Evolutionary conservation across 1,140 invertebrate genomes (phyloP).

Genomic region (Meloidogyne hapla): DNA sequence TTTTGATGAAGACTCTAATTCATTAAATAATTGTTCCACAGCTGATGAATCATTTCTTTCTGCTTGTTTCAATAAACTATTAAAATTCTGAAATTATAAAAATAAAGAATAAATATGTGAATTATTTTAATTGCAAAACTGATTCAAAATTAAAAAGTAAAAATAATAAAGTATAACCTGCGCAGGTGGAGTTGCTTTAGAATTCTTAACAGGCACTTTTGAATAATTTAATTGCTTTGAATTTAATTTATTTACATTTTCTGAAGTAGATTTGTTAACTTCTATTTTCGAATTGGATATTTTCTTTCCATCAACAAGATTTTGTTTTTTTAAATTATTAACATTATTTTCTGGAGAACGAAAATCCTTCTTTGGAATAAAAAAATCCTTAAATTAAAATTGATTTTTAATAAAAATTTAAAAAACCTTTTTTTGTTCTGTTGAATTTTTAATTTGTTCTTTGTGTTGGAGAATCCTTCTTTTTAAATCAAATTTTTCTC

Average conservation of each 20-base stretch:
- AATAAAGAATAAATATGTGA: neutral
- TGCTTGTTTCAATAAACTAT: slow-evolving; percentile 11
- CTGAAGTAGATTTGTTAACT: neutral
- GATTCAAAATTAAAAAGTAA: too few species aligned
- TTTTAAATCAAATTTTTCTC: slow-evolving; percentile 34
- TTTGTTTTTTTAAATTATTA: neutral
- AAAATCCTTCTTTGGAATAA: too few species aligned
- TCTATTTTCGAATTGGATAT: neutral
- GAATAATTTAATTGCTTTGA: too few species aligned
- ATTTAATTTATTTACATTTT: too few species aligned
- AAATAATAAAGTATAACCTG: neutral
- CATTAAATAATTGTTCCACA: slow-evolving; percentile 14
- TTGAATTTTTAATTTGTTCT: slow-evolving; percentile 6
- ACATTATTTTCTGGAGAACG: too few species aligned
- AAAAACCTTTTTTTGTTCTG: slow-evolving; percentile 37
- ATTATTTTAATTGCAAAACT: neutral
- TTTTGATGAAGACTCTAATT: neutral
- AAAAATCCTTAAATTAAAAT: too few species aligned
- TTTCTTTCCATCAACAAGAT: neutral
- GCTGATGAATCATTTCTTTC: slow-evolving; percentile 11
- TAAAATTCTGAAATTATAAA: neutral
- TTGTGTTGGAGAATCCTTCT: slow-evolving; percentile 29
- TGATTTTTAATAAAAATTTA: neutral
- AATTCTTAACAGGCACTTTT: neutral
- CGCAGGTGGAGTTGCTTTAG: neutral